These are phyloP conservation scores for Silurus lanzhouensis DNA, from an alignment of 2,797 vertebrate species.

Conservation along the genomic window DNA sequence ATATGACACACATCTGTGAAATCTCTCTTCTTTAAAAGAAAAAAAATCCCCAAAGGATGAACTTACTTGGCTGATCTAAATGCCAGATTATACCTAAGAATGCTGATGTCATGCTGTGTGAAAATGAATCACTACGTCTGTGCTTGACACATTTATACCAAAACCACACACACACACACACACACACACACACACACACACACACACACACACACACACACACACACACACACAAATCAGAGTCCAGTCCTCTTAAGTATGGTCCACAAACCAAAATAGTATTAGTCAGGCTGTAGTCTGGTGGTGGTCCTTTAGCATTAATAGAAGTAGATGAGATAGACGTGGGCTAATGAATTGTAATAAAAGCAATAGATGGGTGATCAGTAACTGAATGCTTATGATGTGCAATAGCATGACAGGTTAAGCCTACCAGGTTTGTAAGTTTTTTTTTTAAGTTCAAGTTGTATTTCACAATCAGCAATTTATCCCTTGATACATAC, in stretches of 20 bases:
- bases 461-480: not conserved
- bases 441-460: not conserved
- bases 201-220: too few relatives aligned
- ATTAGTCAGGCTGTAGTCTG: not conserved
- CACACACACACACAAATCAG: too few relatives aligned
- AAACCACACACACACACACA: too few relatives aligned
- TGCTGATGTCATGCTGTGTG: not conserved
- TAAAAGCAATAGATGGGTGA: not conserved
- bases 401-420: not conserved
- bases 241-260: too few relatives aligned
- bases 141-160: not conserved
- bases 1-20: not conserved
- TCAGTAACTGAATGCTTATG: not conserved
- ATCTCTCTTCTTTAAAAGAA: not conserved
- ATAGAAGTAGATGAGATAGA: not conserved
- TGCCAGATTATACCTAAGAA: not conserved
- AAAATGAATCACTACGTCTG: not conserved
- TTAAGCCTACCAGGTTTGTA: not conserved
- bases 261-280: not conserved
- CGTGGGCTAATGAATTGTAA: not conserved
- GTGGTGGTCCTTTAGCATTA: not conserved
- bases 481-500: not conserved
- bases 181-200: too few relatives aligned
- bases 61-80: not conserved
- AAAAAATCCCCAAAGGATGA: not conserved